Percentiles rank a stretch among this genome's conserved stretches.
phyloP scores from a whole-genome alignment of 1,140 invertebrate genomes.

The Camponotus floridanus region DNA sequence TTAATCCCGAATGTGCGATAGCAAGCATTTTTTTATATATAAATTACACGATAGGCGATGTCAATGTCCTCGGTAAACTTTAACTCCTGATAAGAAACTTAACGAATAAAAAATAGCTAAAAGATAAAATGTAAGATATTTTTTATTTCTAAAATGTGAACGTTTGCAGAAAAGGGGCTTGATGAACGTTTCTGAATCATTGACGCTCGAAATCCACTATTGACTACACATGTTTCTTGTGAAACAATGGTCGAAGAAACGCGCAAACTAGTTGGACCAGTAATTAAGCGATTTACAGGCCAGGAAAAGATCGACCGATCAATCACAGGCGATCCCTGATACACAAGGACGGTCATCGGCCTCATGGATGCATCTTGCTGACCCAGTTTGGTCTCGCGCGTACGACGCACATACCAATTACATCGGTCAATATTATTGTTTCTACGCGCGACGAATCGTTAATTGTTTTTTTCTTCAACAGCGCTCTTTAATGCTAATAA shows the following conservation, averaged over 20 bases:
- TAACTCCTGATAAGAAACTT: neutral
- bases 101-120: neutral
- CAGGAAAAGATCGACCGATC: slow-evolving; percentile 66
- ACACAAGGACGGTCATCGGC: slow-evolving; percentile 77
- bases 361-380: slow-evolving; percentile 70
- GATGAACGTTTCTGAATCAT: no score
- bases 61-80: neutral
- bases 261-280: neutral
- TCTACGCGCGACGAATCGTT: neutral
- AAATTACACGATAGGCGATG: neutral
- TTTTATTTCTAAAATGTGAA: no score
- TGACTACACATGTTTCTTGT: neutral
- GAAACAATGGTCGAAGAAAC: slow-evolving; percentile 22
- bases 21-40: neutral
- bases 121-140: no score
- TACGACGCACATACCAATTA: slow-evolving; percentile 66
- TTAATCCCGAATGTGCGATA: slow-evolving; percentile 21
- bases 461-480: slow-evolving; percentile 37
- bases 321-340: slow-evolving; percentile 56
- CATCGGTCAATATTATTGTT: slow-evolving; percentile 58
- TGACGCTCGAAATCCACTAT: neutral
- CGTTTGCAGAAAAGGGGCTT: no score
- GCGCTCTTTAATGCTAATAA: neutral
- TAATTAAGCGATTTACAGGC: neutral
- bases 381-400: slow-evolving; percentile 68